Percentiles rank a stretch among this genome's conserved stretches.
Evolutionary conservation across 2,113 vertebrate species (phyloP).

Genomic region (Anas platyrhynchos): DNA sequence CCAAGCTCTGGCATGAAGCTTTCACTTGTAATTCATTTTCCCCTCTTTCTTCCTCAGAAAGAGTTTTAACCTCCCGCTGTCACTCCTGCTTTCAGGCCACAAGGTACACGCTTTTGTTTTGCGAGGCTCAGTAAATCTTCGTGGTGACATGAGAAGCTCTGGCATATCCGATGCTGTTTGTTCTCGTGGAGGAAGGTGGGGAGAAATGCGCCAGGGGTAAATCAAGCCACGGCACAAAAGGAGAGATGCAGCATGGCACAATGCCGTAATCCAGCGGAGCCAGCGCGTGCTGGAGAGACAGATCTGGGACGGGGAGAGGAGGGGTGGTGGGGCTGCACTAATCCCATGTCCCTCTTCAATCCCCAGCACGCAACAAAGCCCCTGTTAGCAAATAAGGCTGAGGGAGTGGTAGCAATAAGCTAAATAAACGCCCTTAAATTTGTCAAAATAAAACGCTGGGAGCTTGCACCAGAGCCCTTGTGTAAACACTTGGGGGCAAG

Average conservation of each 20-base stretch:
- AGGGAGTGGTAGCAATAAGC: conserved; percentile 19
- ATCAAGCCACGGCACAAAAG: neutral
- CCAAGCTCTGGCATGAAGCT: neutral
- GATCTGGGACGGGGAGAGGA: conserved; percentile 23
- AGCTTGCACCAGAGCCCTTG: neutral
- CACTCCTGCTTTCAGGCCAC: neutral
- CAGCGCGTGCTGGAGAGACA: neutral
- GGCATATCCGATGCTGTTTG: neutral
- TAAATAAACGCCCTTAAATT: conserved; percentile 39
- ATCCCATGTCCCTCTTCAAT: conserved; percentile 2
- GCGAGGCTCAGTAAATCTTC: neutral
- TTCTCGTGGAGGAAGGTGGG: neutral
- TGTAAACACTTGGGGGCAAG: neutral
- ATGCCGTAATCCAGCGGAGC: neutral
- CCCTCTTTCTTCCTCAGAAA: neutral
- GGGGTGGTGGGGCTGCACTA: neutral
- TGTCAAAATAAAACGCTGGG: conserved; percentile 6
- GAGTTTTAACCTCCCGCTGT: neutral
- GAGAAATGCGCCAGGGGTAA: neutral
- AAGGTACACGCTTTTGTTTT: neutral
- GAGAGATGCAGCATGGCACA: neutral
- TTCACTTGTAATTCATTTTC: neutral
- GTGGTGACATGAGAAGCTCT: neutral
- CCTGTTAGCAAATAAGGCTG: conserved; percentile 7
- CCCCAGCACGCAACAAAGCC: neutral